phyloP scores from a whole-genome alignment of 2,797 vertebrate genomes.

The Rhabdomys pumilio region DNA sequence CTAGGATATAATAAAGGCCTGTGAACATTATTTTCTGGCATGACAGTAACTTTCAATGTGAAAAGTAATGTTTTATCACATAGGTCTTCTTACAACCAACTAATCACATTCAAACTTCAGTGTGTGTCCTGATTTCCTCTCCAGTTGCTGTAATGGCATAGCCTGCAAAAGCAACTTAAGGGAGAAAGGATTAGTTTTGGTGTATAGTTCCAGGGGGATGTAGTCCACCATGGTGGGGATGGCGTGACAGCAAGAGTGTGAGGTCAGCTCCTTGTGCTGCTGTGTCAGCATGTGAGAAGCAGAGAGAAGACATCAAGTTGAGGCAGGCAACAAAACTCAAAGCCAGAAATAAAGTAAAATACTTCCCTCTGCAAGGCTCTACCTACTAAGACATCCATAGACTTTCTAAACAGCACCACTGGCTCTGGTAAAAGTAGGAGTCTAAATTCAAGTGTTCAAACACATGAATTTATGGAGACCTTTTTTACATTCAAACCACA shows the following conservation, averaged over 20 bases:
- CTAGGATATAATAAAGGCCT: background rate
- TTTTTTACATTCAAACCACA: background rate
- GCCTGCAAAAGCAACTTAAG: background rate
- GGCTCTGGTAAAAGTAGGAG: no score
- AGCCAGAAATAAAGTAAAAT: background rate
- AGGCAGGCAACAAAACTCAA: background rate
- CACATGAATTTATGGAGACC: no score
- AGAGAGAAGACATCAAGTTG: background rate
- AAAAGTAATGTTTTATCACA: slow-evolving; percentile 51
- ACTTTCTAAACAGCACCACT: background rate
- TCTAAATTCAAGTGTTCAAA: background rate
- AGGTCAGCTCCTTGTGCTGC: background rate
- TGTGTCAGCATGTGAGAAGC: background rate
- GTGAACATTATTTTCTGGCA: background rate
- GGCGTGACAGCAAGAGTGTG: background rate
- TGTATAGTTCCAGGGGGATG: background rate
- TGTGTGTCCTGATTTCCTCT: background rate
- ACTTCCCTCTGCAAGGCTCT: background rate
- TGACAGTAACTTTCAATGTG: background rate
- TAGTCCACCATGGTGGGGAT: background rate
- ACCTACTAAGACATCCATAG: background rate
- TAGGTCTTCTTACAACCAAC: slow-evolving; percentile 26
- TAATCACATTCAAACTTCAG: slow-evolving; percentile 45
- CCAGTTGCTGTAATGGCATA: background rate
- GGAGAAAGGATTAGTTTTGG: background rate